Base-by-base conservation (phyloP, 2,113 vertebrate species). In the Dendropsophus ebraccatus region DNA sequence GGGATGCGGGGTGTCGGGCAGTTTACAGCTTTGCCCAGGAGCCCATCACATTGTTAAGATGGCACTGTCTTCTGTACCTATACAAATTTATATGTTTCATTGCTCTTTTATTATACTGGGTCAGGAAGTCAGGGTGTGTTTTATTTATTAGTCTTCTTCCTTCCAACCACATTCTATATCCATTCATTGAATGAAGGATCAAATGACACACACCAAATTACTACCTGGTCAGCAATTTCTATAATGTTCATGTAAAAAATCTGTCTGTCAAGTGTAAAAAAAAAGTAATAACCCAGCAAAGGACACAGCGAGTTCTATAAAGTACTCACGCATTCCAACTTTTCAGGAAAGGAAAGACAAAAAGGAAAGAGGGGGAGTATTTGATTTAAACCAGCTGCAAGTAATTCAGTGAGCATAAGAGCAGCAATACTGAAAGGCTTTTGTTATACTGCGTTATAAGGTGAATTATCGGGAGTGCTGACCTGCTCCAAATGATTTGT, bases 301-400 rank as follows among this genome's bases (percentile, higher is more conserved):
- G 81, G 32, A 70, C 37, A 73, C 70, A 73, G 37, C 4, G 7
- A 49, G 45, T 49, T 65, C 49, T 45, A 74, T 16, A 83, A 83
- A 83, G 32, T 74, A 28, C 56, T 52, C 41, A 50, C 10, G 28
- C 54, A 50, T 65, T 77, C 37, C 73, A 84, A 49, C 21, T 67
- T 76, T 77, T 77, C 73, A 77, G 83, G 73, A 84, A 84, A 75
- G 73, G 83, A 45, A 84, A 77, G 56, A 84, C 83, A 84, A 84
- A 84, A 47, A 84, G 83, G 83, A 84, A 84, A 84, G 72, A 23
- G 83, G 83, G 83, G 83, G 83, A 84, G 83, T 77, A 73, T 65
- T 76, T 84, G 72, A 84, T 76, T 76, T 23, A 77, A 84, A 84
- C 56, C 83, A 84, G 73, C 83, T 84, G 83, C 73, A 84, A 84